A percentile compares a stretch with the other conserved stretches of the same genome.
Evolutionary conservation across 2,888 invertebrate genomes (phyloP).

Genomic region (Pyrrhia umbra): DNA sequence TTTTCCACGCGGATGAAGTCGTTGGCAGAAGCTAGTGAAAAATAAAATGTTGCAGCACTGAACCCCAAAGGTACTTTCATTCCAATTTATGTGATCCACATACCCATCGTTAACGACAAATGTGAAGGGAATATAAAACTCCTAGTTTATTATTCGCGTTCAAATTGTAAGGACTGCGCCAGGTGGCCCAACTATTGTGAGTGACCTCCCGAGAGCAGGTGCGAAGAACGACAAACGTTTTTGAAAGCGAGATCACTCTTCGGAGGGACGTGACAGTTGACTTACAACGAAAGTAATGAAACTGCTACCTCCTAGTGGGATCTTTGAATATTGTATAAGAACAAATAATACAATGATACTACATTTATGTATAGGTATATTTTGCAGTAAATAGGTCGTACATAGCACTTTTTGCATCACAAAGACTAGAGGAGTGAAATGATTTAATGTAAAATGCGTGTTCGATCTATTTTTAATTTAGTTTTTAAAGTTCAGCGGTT

Average conservation of each 20-base stretch:
- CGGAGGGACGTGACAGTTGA: slow-evolving; percentile 49
- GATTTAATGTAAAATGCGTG: too few relatives aligned
- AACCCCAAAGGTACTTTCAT: not conserved
- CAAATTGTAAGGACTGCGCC: slow-evolving; percentile 28
- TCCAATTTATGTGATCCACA: not conserved
- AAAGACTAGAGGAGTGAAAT: too few relatives aligned
- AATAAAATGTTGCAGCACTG: not conserved
- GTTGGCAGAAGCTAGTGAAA: too few relatives aligned
- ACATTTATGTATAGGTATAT: too few relatives aligned
- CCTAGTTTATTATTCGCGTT: slow-evolving; percentile 23
- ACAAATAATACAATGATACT: too few relatives aligned
- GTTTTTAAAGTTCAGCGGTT: too few relatives aligned
- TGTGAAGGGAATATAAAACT: not conserved
- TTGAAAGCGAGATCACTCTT: slow-evolving; percentile 45
- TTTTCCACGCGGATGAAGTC: too few relatives aligned
- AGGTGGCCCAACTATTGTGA: slow-evolving; percentile 44
- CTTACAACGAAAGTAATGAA: slow-evolving; percentile 29
- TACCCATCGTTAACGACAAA: slow-evolving; percentile 11
- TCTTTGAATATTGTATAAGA: too few relatives aligned
- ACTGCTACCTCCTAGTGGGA: too few relatives aligned
- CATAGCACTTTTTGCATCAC: too few relatives aligned
- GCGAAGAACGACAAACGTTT: slow-evolving; percentile 38
- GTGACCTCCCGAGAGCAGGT: slow-evolving; percentile 55
- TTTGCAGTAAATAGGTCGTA: too few relatives aligned
- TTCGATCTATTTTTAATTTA: too few relatives aligned